Conservation (phyloP, 92 coral and sea anemone species). For the Epizoanthus scotinus region DNA sequence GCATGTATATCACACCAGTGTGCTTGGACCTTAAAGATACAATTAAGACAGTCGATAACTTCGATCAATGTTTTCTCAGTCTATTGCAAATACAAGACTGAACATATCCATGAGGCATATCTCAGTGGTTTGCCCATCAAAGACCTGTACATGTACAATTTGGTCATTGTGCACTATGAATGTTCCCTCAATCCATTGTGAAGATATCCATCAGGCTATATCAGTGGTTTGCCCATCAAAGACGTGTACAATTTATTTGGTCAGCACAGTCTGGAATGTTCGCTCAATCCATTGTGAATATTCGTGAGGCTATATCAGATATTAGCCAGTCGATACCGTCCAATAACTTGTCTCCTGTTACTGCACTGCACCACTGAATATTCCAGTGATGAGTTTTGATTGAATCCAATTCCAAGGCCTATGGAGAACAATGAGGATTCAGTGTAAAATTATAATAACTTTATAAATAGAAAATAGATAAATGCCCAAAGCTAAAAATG, state of each 20-base stretch:
- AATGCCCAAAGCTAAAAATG: too few relatives aligned
- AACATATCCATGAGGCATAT: conserved; percentile 68
- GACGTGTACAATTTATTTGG: too few relatives aligned
- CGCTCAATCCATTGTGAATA: conserved; percentile 88
- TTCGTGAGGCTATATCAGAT: conserved; percentile 93
- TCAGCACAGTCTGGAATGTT: too few relatives aligned
- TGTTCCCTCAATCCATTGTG: conserved; percentile 72
- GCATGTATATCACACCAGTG: too few relatives aligned
- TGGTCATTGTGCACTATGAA: too few relatives aligned
- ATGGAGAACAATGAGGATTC: neutral
- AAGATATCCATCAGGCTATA: conserved; percentile 91
- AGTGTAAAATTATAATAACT: too few relatives aligned
- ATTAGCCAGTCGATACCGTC: conserved; percentile 96
- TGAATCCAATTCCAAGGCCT: conserved; percentile 84
- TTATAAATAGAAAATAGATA: too few relatives aligned
- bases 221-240: too few relatives aligned
- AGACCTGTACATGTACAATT: too few relatives aligned
- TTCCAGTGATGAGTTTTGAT: conserved; percentile 97
- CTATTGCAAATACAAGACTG: conserved; percentile 92
- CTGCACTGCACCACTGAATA: conserved; percentile 98
- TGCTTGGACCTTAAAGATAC: too few relatives aligned
- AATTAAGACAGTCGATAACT: too few relatives aligned
- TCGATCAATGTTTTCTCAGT: conserved; percentile 40
- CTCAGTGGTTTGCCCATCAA: too few relatives aligned
- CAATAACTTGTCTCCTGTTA: conserved; percentile 89